These are phyloP conservation scores for Sesamia nonagrioides DNA, from an alignment of 1,140 invertebrate species.

Conservation along the genomic window DNA sequence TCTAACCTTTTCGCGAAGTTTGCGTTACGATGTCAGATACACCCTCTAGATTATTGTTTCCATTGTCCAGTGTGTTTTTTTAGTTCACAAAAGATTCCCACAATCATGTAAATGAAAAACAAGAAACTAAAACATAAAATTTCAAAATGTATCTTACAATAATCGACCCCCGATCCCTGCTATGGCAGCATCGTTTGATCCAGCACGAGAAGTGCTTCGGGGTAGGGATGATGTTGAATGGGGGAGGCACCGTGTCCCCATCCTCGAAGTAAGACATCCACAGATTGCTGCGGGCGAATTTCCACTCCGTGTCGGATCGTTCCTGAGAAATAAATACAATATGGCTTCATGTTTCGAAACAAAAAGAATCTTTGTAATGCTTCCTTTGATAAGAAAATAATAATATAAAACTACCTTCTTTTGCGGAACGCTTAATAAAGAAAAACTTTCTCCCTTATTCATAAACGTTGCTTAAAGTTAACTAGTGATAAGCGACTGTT, in stretches of 20 bases:
- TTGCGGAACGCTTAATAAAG: no score
- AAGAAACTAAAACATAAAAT: neutral
- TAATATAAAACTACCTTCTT: no score
- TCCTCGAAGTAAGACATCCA: slow-evolving; percentile 98
- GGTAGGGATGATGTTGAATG: slow-evolving; percentile 96
- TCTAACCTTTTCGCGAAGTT: no score
- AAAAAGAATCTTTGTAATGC: no score
- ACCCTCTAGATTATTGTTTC: no score
- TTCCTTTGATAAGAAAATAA: no score
- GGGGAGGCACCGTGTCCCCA: slow-evolving; percentile 94
- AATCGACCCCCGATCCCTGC: slow-evolving; percentile 88
- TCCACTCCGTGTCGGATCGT: slow-evolving; percentile 96
- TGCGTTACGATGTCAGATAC: no score
- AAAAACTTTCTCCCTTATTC: no score
- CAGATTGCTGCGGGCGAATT: slow-evolving; percentile 95
- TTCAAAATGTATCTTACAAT: slow-evolving; percentile 86
- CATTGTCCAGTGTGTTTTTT: neutral
- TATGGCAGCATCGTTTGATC: slow-evolving; percentile 69
- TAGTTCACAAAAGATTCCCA: neutral
- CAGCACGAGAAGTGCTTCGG: slow-evolving; percentile 89
- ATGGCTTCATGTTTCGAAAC: neutral
- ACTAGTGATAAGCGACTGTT: no score
- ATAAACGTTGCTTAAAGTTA: no score
- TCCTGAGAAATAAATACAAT: slow-evolving; percentile 87
- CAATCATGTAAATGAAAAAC: no score